Evolutionary conservation across 2,797 vertebrate species (phyloP).

Genomic region (Neostethus bicornis): DNA sequence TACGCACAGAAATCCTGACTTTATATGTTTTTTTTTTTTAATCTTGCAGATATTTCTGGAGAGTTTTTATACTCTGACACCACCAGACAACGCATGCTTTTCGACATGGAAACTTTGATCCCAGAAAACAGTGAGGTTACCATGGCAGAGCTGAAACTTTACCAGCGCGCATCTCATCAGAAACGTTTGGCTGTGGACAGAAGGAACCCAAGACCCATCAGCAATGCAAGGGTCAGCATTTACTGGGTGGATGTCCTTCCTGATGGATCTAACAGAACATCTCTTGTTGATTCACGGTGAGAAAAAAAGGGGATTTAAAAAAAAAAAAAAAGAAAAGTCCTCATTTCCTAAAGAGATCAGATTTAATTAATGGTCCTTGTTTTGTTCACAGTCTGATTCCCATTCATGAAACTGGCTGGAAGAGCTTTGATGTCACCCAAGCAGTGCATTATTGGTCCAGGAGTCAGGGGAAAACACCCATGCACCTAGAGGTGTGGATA

Average conservation of each 20-base stretch:
- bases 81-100: constrained; percentile 83
- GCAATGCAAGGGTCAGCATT: constrained; percentile 89
- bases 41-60: constrained; percentile 87
- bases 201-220: constrained; percentile 79
- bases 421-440: constrained; percentile 94
- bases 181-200: constrained; percentile 72
- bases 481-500: constrained; percentile 93
- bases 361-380: constrained; percentile 45
- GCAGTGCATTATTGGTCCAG: constrained; percentile 93
- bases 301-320: constrained; percentile 20
- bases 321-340: neutral
- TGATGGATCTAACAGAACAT: constrained; percentile 88
- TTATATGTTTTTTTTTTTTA: neutral
- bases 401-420: constrained; percentile 90
- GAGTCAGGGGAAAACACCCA: constrained; percentile 76
- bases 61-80: constrained; percentile 86
- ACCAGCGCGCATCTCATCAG: constrained; percentile 84
- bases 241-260: constrained; percentile 88
- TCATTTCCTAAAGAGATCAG: constrained; percentile 3
- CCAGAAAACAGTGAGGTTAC: constrained; percentile 91
- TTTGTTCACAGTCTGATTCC: constrained; percentile 85
- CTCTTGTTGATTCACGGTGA: constrained; percentile 94
- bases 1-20: constrained; percentile 13
- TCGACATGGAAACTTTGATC: constrained; percentile 90
- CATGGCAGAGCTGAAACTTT: constrained; percentile 94